These are phyloP conservation scores for Apotomis capreana DNA, from an alignment of 2,888 invertebrate genomes.

Conservation along the genomic window DNA sequence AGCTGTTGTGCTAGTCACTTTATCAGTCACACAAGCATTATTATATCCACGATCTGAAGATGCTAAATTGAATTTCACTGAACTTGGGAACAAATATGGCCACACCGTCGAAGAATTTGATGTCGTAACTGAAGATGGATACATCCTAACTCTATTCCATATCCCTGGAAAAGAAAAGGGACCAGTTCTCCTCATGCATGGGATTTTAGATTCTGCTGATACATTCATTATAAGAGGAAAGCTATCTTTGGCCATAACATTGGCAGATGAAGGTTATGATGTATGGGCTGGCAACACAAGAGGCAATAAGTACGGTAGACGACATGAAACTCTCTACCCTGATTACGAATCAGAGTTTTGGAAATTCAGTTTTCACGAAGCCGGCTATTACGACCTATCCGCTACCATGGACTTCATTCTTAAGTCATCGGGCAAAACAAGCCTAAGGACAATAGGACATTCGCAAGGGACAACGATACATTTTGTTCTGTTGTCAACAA, in stretches of 20 bases:
- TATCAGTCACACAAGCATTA: not conserved
- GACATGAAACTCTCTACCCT: constrained; percentile 32
- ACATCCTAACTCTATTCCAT: constrained; percentile 51
- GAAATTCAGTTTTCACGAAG: constrained; percentile 44
- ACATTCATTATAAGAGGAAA: constrained; percentile 54
- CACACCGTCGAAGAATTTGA: constrained; percentile 45
- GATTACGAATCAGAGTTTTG: constrained; percentile 33
- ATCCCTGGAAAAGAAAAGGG: constrained; percentile 47
- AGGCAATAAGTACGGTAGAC: constrained; percentile 25
- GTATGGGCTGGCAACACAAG: constrained; percentile 40
- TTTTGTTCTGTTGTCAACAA: constrained; percentile 38
- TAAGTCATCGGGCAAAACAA: constrained; percentile 8
- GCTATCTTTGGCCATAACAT: constrained; percentile 48
- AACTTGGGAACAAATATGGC: constrained; percentile 47
- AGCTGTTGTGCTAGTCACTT: not conserved
- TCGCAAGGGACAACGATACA: constrained; percentile 41
- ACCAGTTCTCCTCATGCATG: constrained; percentile 52
- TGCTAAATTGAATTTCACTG: constrained; percentile 44
- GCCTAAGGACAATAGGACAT: constrained; percentile 34
- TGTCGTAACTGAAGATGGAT: constrained; percentile 56
- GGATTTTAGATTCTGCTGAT: constrained; percentile 51
- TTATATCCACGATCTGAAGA: constrained; percentile 23
- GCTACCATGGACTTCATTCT: constrained; percentile 39
- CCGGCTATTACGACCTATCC: constrained; percentile 40
- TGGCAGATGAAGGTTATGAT: constrained; percentile 51